Evolutionary conservation across 2,888 invertebrate species (phyloP), one percentile per base, ranked within the genome.

Genomic region (Phyto melanocephala): DNA sequence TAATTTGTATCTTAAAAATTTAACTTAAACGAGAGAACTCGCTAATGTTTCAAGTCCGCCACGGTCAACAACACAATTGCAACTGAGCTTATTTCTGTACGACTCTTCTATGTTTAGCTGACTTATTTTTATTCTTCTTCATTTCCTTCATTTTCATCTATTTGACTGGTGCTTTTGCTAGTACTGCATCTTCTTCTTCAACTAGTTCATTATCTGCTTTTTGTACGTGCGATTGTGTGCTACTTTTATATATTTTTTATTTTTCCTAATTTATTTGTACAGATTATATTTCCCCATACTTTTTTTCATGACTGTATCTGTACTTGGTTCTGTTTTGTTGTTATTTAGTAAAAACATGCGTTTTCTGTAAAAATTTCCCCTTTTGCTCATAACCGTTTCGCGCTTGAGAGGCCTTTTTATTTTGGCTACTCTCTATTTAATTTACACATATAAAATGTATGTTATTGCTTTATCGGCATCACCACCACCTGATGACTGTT

Each of bases 11-110:
- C 63, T 77, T 52, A 37, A 20, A n/a, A 65, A 50, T 28, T 52
- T 65, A 80, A 81, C 67, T 76, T 62, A 68, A 56, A 68, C 77
- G 71, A 50, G 68, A 40, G 63, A 81, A 80, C 77, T 77, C 83
- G 80, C 78, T 72, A 75, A 67, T 80, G 67, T 67, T 71, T 81
- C 82, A 85, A 87, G 88, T 88, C 90, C 89, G 89, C 88, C 85
- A 87, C 86, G 86, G 77, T 87, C 84, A 86, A 87, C 86, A 87
- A 87, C 88, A 86, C 84, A 87, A 88, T 88, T 87, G 87, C 88
- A 88, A 89, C 89, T 89, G 87, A 87, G 87, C 81, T 85, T 70
- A 60, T 77, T 62, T 56, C 65, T 68, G 72, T 75, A 58, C 78
- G 79, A 33, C 84, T 85, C 85, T 84, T 86, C 82, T 76, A 70